phyloP scores from a whole-genome alignment of 2,888 invertebrate species.

The Pomacea canaliculata region DNA sequence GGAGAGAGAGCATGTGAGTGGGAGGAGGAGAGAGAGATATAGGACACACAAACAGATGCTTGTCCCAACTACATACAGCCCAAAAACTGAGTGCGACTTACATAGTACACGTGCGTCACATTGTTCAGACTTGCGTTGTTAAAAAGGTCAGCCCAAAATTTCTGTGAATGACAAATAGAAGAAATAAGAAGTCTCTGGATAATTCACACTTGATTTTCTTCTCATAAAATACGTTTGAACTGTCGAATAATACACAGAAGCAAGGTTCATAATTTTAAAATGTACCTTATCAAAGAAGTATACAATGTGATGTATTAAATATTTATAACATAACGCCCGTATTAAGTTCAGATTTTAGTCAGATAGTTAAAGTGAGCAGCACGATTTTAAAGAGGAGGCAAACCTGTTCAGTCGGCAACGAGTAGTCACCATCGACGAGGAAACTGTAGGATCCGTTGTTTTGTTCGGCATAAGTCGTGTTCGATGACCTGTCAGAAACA shows the following conservation, averaged over 20 bases:
- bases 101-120: constrained; percentile 2
- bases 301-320: no score
- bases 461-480: constrained; percentile 13
- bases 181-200: not conserved
- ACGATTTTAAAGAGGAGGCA: not conserved
- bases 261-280: no score
- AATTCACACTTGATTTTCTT: not conserved
- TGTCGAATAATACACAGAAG: not conserved
- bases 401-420: constrained; percentile 10
- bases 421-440: constrained; percentile 6
- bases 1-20: no score
- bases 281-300: no score
- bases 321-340: no score
- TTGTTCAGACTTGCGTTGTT: not conserved
- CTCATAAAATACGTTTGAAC: not conserved
- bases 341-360: no score
- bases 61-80: no score
- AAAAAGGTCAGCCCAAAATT: constrained; percentile 7
- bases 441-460: constrained; percentile 16
- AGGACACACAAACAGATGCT: no score
- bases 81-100: not conserved
- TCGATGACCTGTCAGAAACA: not conserved
- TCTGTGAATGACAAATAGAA: not conserved
- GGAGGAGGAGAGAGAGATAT: no score
- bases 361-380: no score